Base-by-base conservation (phyloP, 2,113 vertebrate genomes). In the Heliornis fulica region DNA sequence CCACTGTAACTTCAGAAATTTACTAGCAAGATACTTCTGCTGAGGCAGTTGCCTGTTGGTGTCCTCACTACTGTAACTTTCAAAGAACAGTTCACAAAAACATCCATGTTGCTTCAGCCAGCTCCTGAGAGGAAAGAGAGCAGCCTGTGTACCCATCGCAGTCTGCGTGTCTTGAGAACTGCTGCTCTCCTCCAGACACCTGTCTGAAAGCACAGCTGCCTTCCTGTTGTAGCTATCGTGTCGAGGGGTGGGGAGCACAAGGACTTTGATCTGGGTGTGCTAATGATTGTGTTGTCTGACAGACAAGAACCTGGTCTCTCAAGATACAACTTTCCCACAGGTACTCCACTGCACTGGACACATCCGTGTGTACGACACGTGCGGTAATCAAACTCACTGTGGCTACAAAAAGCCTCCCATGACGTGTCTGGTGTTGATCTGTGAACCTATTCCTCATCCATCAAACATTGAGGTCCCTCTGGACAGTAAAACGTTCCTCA, bases 401-500 rank as follows among this genome's bases (percentile, higher is more conserved):
- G 99, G 98, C 6, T 98, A 98, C 90, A 98, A 98, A 96, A 98
- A 99, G 89, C 98, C 98, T 28, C 97, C 98, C 17, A 98, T 99
- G 96, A 99, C 99, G 0, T 99, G 99, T 95, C 97, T 99, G 98
- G 98, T 99, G 95, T 92, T 99, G 94, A 99, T 99, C 97, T 99
- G 99, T 94, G 99, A 99, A 96, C 99, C 99, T 77, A 99, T 99
- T 96, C 99, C 99, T 84, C 99, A 99, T 93, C 99, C 99, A 7
- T 99, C 99, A 84, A 99, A 99, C 98, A 99, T 99, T 38, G 99
- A 99, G 97, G 99, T 99, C 85, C 99, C 99, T 50, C 97, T 99
- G 98, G 99, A 99, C 97, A 99, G 99, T 90, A 99, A 99, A 97
- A 99, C 99, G 13, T 99, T 99, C 93, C 99, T 99, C 95, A 99